phyloP scores from a whole-genome alignment of 1,140 invertebrate species.

The Dendroctonus ponderosae region DNA sequence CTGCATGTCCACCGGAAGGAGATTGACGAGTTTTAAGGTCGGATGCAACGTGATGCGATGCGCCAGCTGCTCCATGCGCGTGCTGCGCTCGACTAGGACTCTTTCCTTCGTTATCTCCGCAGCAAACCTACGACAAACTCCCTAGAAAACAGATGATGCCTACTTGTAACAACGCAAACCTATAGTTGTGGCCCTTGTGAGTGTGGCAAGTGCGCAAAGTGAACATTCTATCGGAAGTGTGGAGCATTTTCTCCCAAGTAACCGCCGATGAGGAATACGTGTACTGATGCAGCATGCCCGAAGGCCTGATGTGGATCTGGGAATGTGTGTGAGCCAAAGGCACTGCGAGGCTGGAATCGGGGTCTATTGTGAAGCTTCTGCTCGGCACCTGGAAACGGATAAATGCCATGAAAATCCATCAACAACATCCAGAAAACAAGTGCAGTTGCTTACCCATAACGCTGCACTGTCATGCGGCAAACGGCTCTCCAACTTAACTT shows the following conservation, averaged over 20 bases:
- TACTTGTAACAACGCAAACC: conserved; percentile 34
- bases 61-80: conserved; percentile 63
- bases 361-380: conserved; percentile 40
- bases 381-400: conserved; percentile 36
- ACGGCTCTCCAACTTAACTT: conserved; percentile 66
- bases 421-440: no score
- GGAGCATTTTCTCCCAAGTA: conserved; percentile 64
- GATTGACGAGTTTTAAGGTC: conserved; percentile 76
- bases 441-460: conserved; percentile 25
- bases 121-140: conserved; percentile 64
- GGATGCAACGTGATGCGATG: conserved; percentile 83
- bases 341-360: conserved; percentile 57
- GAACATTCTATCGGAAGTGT: conserved; percentile 58
- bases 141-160: neutral
- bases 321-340: conserved; percentile 64
- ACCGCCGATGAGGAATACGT: conserved; percentile 64
- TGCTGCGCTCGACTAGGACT: conserved; percentile 67
- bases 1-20: conserved; percentile 71
- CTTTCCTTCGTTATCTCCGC: conserved; percentile 75
- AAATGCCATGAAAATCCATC: no score
- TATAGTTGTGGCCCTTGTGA: conserved; percentile 50
- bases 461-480: conserved; percentile 38
- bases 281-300: conserved; percentile 48
- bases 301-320: conserved; percentile 57
- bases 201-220: conserved; percentile 54